phyloP scores from a whole-genome alignment of 2,888 invertebrate species.

The Melinaea marsaeus region DNA sequence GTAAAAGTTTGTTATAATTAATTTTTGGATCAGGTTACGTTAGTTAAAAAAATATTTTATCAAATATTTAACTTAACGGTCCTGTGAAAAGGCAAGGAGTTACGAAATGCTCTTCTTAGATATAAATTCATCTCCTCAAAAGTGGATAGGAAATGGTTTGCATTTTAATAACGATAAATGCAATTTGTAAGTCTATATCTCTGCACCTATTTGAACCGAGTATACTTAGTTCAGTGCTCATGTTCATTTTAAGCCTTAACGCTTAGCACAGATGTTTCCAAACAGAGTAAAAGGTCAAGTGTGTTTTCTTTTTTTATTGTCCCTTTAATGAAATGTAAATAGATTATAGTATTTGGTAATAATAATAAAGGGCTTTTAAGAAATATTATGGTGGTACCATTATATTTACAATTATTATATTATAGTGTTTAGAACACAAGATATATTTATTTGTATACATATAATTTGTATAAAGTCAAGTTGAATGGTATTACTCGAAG shows the following conservation, averaged over 20 bases:
- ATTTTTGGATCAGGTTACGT: background rate
- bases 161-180: constrained; percentile 28
- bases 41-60: background rate
- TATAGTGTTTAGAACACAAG: too few species aligned
- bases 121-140: constrained; percentile 11
- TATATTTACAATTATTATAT: too few species aligned
- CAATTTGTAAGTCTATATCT: constrained; percentile 26
- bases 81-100: background rate
- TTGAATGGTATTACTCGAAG: too few species aligned
- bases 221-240: background rate
- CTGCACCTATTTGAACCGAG: background rate
- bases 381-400: too few species aligned
- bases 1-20: background rate
- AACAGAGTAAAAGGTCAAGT: background rate
- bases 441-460: too few species aligned
- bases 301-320: background rate
- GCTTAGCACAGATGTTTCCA: background rate
- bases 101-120: background rate
- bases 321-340: background rate
- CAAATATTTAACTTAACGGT: too few species aligned
- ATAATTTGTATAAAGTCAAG: too few species aligned
- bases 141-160: constrained; percentile 17
- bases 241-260: background rate
- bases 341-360: background rate
- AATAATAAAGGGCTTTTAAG: too few species aligned